phyloP scores from a whole-genome alignment of 2,797 vertebrate species.

The Rachycentron canadum region DNA sequence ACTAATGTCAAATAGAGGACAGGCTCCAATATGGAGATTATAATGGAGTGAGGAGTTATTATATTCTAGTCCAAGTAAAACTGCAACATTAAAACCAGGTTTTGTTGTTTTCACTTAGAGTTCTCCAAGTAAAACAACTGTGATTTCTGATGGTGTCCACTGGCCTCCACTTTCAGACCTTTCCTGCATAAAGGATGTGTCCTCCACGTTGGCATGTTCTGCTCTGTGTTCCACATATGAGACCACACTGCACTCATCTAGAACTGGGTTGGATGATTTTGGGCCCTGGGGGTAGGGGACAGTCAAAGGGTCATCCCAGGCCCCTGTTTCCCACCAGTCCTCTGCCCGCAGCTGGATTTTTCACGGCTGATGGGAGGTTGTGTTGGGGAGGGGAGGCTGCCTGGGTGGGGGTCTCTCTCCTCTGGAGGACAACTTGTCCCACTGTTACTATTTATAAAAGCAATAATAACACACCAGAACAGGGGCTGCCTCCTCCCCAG shows the following conservation, averaged over 20 bases:
- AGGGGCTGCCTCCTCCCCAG: conserved; percentile 14
- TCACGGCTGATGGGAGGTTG: too few species aligned
- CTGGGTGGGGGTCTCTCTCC: background rate
- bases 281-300: background rate
- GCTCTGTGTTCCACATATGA: background rate
- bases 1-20: too few species aligned
- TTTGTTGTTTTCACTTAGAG: too few species aligned
- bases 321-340: conserved; percentile 20
- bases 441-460: conserved; percentile 47
- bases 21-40: too few species aligned
- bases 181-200: background rate
- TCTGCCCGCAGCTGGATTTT: background rate
- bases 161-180: background rate
- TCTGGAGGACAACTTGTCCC: conserved; percentile 26
- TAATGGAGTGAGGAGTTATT: too few species aligned
- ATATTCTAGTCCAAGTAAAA: too few species aligned
- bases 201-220: background rate
- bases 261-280: conserved; percentile 9
- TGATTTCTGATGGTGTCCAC: background rate
- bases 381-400: too few species aligned
- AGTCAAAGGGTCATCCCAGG: conserved; percentile 12
- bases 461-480: conserved; percentile 18
- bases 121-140: too few species aligned
- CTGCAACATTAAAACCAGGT: too few species aligned
- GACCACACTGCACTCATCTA: background rate